Conservation (phyloP, 1,140 invertebrate genomes). For the Drosophila parvula region DNA sequence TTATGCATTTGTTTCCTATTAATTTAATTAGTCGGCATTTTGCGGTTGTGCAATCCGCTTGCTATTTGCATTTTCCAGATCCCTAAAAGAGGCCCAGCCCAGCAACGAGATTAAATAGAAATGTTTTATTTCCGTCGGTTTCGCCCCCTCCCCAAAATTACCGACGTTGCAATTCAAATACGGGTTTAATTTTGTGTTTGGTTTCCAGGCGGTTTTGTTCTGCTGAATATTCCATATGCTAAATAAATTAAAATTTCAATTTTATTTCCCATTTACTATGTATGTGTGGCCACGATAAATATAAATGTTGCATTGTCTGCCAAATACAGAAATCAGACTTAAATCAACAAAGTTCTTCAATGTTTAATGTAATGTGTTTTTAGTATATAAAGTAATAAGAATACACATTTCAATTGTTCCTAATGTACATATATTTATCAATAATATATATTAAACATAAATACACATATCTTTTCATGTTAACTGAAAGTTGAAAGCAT, state of each 20-base stretch:
- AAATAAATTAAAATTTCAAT: slow-evolving; percentile 75
- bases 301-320: slow-evolving; percentile 51
- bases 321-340: slow-evolving; percentile 19
- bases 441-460: too few species aligned
- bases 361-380: slow-evolving; percentile 29
- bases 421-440: too few species aligned
- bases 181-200: slow-evolving; percentile 57
- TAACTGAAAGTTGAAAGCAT: too few species aligned
- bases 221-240: slow-evolving; percentile 66
- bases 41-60: slow-evolving; percentile 61
- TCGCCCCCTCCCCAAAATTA: slow-evolving; percentile 7
- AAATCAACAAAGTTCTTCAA: slow-evolving; percentile 35
- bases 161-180: slow-evolving; percentile 55
- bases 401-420: too few species aligned
- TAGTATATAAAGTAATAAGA: too few species aligned
- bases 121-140: slow-evolving; percentile 40
- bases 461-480: too few species aligned
- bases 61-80: slow-evolving; percentile 25
- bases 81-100: slow-evolving; percentile 17
- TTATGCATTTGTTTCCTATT: slow-evolving; percentile 73
- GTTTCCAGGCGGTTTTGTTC: slow-evolving; percentile 52
- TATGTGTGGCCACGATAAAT: slow-evolving; percentile 50
- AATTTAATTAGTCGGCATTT: slow-evolving; percentile 77
- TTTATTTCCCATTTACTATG: slow-evolving; percentile 41
- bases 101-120: slow-evolving; percentile 36